These are phyloP conservation scores for Phocides pigmalion DNA, from an alignment of 1,140 invertebrate species.

Conservation along the genomic window DNA sequence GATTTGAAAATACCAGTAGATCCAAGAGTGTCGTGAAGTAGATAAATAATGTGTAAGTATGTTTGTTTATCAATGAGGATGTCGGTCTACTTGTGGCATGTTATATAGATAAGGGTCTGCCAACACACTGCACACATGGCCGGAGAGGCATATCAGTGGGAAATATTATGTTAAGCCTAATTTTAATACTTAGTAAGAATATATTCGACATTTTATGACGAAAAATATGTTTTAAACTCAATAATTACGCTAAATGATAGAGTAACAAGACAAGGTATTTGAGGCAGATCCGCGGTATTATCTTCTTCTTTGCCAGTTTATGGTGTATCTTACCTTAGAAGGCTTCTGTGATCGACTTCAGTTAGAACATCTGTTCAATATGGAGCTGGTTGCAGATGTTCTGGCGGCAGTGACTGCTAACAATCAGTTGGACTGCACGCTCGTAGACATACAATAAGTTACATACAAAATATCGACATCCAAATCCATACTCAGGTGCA, in stretches of 20 bases:
- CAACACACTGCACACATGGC: slow-evolving; percentile 80
- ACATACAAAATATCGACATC: slow-evolving; percentile 1
- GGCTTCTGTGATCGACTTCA: too few relatives aligned
- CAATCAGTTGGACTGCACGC: background rate
- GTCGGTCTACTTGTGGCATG: slow-evolving; percentile 41
- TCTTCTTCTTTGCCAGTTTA: too few relatives aligned
- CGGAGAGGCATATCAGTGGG: slow-evolving; percentile 21
- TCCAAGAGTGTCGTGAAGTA: slow-evolving; percentile 72
- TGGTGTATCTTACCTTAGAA: too few relatives aligned
- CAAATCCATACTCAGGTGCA: background rate
- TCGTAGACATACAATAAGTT: background rate
- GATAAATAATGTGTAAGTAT: slow-evolving; percentile 3
- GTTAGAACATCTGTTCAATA: too few relatives aligned
- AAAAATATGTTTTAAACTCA: background rate
- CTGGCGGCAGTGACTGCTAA: too few relatives aligned
- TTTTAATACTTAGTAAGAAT: background rate
- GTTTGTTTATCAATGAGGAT: slow-evolving; percentile 47
- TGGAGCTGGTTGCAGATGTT: too few relatives aligned
- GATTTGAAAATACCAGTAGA: slow-evolving; percentile 62
- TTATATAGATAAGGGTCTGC: slow-evolving; percentile 47
- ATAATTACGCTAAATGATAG: too few relatives aligned
- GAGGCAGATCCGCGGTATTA: too few relatives aligned
- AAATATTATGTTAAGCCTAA: slow-evolving; percentile 1
- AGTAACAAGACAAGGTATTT: too few relatives aligned
- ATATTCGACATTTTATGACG: background rate